Conservation (phyloP, 2,113 vertebrate species). For the Varanus komodoensis region DNA sequence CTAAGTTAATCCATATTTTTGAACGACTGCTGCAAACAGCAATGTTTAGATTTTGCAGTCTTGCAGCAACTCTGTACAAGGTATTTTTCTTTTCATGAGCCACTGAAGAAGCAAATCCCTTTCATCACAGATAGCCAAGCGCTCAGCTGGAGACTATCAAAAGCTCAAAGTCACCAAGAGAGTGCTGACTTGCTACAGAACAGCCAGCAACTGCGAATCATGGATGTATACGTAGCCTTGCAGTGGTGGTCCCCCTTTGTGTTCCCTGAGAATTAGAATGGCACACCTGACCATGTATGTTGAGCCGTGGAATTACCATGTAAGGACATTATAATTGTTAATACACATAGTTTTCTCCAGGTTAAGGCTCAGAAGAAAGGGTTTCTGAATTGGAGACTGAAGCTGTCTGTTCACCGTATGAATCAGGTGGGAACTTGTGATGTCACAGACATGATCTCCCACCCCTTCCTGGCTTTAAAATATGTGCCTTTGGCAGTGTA, state of each 20-base stretch:
- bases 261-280: background rate
- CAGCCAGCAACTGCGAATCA: fast-evolving
- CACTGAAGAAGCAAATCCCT: background rate
- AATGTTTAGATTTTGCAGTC: slow-evolving; percentile 27
- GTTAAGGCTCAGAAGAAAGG: background rate
- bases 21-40: slow-evolving; percentile 17
- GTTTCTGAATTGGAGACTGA: too few relatives aligned
- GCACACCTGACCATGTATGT: background rate
- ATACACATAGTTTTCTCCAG: background rate
- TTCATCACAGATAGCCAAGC: fast-evolving
- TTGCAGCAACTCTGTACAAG: background rate
- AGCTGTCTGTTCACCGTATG: background rate
- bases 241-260: fast-evolving
- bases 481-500: background rate
- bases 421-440: background rate
- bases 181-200: fast-evolving
- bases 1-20: background rate
- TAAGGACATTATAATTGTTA: background rate
- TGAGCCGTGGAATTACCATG: background rate
- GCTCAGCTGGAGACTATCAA: slow-evolving; percentile 6
- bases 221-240: fast-evolving
- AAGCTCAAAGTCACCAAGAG: background rate
- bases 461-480: too few relatives aligned
- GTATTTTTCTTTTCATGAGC: background rate
- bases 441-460: background rate